phyloP scores from a whole-genome alignment of 2,888 invertebrate genomes.

The Tetranychus piercei region DNA sequence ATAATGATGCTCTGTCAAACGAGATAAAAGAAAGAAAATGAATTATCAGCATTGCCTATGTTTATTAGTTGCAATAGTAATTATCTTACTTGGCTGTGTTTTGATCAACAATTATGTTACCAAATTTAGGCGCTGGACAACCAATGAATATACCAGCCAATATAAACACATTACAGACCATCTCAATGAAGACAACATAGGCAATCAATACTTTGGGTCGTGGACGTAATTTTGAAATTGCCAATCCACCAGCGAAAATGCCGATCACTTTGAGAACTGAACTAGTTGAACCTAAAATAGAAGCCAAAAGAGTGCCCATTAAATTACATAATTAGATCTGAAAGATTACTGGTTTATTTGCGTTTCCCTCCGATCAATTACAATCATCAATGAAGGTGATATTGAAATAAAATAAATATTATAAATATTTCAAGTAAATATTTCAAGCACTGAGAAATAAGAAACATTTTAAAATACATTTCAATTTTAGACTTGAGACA shows the following conservation, averaged over 20 bases:
- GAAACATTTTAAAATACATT: too few relatives aligned
- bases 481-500: too few relatives aligned
- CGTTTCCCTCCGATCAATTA: too few relatives aligned
- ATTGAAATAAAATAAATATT: too few relatives aligned
- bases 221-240: slow-evolving; percentile 31
- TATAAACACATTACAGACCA: slow-evolving; percentile 23
- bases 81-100: not conserved
- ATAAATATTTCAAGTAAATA: too few relatives aligned
- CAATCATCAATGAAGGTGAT: too few relatives aligned
- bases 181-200: slow-evolving; percentile 31
- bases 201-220: slow-evolving; percentile 29
- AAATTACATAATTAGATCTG: not conserved
- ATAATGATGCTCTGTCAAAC: slow-evolving; percentile 14
- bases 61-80: not conserved
- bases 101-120: not conserved
- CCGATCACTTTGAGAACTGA: slow-evolving; percentile 13
- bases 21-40: slow-evolving; percentile 9
- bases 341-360: too few relatives aligned
- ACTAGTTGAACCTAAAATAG: slow-evolving; percentile 19
- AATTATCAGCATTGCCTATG: slow-evolving; percentile 9
- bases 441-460: too few relatives aligned
- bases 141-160: slow-evolving; percentile 26
- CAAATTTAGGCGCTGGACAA: slow-evolving; percentile 27
- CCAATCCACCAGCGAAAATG: slow-evolving; percentile 25
- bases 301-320: slow-evolving; percentile 11